Conservation (phyloP, 2,113 vertebrate species). For the Varanus salvator region DNA sequence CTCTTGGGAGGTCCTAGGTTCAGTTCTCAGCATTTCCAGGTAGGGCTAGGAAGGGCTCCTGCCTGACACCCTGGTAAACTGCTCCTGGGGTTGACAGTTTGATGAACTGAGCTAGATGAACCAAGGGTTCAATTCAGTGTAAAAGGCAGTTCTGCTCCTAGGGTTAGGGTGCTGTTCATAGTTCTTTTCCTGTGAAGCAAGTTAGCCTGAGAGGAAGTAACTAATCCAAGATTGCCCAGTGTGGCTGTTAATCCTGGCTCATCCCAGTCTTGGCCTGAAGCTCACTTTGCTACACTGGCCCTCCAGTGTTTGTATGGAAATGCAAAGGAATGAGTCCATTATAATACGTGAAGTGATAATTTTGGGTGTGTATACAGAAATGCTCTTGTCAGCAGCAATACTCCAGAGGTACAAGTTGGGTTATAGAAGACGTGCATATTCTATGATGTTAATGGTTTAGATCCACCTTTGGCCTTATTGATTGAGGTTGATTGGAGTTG, state of each 20-base stretch:
- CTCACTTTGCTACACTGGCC: neutral
- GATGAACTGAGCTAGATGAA: neutral
- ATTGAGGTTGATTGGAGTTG: too few species aligned
- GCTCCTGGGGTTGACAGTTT: too few species aligned
- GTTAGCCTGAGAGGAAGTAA: neutral
- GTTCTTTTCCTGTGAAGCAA: neutral
- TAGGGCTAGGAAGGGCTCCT: too few species aligned
- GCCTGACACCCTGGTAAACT: too few species aligned
- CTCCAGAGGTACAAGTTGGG: neutral
- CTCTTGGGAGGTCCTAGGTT: too few species aligned
- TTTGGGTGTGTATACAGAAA: too few species aligned
- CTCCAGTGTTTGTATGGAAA: neutral
- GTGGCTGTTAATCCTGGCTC: neutral
- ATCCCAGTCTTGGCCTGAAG: neutral
- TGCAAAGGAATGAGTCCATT: neutral
- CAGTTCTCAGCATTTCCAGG: too few species aligned
- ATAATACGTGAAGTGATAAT: neutral
- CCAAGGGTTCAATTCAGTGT: neutral
- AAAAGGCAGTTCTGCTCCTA: too few species aligned
- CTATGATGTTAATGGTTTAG: too few species aligned
- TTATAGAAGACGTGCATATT: neutral
- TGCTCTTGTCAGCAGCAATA: neutral
- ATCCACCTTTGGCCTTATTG: too few species aligned
- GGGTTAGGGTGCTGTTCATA: neutral
- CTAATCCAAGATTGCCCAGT: neutral